Evolutionary conservation across 2,888 invertebrate genomes (phyloP).

Genomic region (Tinea pellionella): DNA sequence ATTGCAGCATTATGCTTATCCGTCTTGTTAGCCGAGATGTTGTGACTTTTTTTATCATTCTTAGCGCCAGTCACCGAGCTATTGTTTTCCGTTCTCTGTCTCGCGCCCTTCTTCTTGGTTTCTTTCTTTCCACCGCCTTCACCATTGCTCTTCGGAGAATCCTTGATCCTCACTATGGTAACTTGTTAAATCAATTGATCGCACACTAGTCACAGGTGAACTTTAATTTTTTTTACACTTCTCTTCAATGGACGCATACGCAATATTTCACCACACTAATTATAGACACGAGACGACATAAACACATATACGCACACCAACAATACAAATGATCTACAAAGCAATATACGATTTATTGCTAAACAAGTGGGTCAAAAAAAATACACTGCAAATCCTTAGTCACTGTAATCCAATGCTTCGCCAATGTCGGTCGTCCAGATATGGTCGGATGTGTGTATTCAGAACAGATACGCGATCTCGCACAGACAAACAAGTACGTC

Average conservation of each 20-base stretch:
- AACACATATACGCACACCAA: not conserved
- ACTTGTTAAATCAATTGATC: conserved; percentile 36
- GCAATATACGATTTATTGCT: not conserved
- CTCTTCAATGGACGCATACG: not conserved
- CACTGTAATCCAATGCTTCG: conserved; percentile 56
- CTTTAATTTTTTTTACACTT: not conserved
- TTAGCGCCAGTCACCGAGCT: conserved; percentile 60
- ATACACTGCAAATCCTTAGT: conserved; percentile 55
- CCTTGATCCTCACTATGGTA: conserved; percentile 77
- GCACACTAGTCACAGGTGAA: not conserved
- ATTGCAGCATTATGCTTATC: not conserved
- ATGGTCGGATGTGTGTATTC: conserved; percentile 15
- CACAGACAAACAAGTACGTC: not conserved
- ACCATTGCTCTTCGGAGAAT: conserved; percentile 71
- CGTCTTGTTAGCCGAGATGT: not conserved
- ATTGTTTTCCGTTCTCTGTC: conserved; percentile 67
- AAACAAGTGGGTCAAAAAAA: not conserved
- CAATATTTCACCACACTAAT: conserved; percentile 3
- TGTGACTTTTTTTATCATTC: conserved; percentile 34
- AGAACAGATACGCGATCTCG: conserved; percentile 5
- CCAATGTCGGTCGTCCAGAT: conserved; percentile 26
- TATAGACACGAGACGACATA: not conserved
- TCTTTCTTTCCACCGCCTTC: conserved; percentile 71
- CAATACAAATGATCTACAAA: not conserved
- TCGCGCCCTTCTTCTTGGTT: conserved; percentile 72